Evolutionary conservation across 2,888 invertebrate genomes (phyloP), one percentile per base, ranked within the genome.

Genomic region (Carpatolechia fugitivella): DNA sequence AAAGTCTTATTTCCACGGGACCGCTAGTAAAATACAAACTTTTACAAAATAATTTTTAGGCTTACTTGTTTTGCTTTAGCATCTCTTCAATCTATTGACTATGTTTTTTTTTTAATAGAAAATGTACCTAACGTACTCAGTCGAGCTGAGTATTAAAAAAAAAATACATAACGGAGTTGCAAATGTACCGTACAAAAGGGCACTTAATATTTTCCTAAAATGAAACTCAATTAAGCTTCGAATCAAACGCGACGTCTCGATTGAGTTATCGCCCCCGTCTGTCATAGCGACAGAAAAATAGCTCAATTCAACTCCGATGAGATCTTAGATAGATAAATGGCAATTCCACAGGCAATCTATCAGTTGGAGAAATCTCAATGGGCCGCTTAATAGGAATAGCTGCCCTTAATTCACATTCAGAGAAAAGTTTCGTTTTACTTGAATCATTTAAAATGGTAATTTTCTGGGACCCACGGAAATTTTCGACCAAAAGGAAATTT

Each of bases 311-410:
- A 57, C 55, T 54, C 44, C 52, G 56, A 60, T 60, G 59, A 65
- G 66, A 68, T 70, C 61, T 56, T 52, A 60, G 52, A 64, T 60
- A 58, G 61, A 70, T 71, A 68, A 70, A 72, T 66, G 60, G 66
- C 70, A 64, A 66, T 69, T 60, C 62, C 52, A 53, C 54, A 59
- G 50, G 67, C 65, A 66, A 74, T 76, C 65, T 72, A 64, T 76
- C 67, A 65, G 58, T 52, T 41, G 40, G 18, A 41, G 18, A 18
- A 18, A 41, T 41, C 40, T 16, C 40, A 18, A 20, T 41, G 20
- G 40, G 11, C 16, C 8, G 11, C 11, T 41, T 18, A 18, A 41
- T 11, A 41, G 40, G 18, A 41, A 41, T 11, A 18, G 11, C 40
- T 8, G 18, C 18, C 11, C 3, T 18, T 41, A 8, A 7, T 14